These are phyloP conservation scores for Pandemis corylana DNA, from an alignment of 2,888 invertebrate species.

Conservation along the genomic window DNA sequence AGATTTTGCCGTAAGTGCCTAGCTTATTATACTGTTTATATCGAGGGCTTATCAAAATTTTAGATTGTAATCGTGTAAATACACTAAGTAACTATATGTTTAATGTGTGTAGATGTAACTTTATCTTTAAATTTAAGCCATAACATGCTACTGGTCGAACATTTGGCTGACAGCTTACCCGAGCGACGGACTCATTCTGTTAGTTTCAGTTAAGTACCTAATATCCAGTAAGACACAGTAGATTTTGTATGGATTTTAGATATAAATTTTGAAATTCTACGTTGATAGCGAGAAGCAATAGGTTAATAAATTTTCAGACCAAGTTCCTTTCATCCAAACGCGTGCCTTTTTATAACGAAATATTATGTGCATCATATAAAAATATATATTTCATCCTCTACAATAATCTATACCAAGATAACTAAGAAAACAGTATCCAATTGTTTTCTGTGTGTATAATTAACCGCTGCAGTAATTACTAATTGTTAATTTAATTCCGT, in stretches of 20 bases:
- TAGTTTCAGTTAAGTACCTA: slow-evolving; percentile 12
- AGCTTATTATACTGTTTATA: slow-evolving; percentile 56
- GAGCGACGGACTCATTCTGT: background rate
- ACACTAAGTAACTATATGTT: slow-evolving; percentile 32
- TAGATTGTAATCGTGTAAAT: slow-evolving; percentile 30
- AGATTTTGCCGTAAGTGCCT: slow-evolving; percentile 78
- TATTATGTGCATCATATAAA: background rate
- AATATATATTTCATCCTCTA: too few relatives aligned
- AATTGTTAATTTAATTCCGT: too few relatives aligned
- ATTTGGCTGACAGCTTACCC: slow-evolving; percentile 6
- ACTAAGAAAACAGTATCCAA: too few relatives aligned
- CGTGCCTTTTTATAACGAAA: slow-evolving; percentile 58
- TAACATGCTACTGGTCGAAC: slow-evolving; percentile 6
- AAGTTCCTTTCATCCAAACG: slow-evolving; percentile 61
- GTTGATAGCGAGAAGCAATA: slow-evolving; percentile 18
- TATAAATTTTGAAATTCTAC: slow-evolving; percentile 1
- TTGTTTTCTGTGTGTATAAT: too few relatives aligned
- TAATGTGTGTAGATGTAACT: slow-evolving; percentile 29
- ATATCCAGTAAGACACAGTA: slow-evolving; percentile 25
- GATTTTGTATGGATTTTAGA: slow-evolving; percentile 38
- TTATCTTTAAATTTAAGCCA: slow-evolving; percentile 14
- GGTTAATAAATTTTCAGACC: slow-evolving; percentile 41
- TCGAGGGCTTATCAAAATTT: slow-evolving; percentile 32
- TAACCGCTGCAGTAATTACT: too few relatives aligned
- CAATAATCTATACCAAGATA: too few relatives aligned